Base-by-base conservation (phyloP, 1,140 invertebrate species). In the Apolygus lucorum region DNA sequence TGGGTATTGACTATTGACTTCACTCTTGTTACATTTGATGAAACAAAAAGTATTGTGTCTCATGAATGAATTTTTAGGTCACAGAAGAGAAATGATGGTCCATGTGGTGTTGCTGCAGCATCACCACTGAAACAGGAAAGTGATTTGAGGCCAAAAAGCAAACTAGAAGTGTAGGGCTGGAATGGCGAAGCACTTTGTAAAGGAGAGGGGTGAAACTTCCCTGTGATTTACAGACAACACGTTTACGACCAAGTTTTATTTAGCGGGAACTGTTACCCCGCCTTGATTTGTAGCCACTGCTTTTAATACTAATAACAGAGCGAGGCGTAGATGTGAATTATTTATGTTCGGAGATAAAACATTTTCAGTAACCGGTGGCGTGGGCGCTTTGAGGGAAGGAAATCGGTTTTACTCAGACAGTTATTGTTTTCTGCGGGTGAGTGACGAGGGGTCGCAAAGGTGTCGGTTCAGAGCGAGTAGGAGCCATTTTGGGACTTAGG, bases 221-320 rank as follows among this genome's bases (percentile, higher is more conserved):
- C 13, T 11, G 13, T 59, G 54, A 59, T 59, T 59, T 59, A 59
- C 54, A 17, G 54, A 24, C 11, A 24, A 59, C 13, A 59, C 54
- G 11, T 59, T 59, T 59, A 59, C 54, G 54, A 59, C 54, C 54
- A 59, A 59, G 54, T 59, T 59, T 59, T 59, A 59, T 59, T 59
- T 59, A 59, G 54, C 54, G 54, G 22, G 54, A 13, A 59, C 54
- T 24, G 54, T 21, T 17, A 17, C 54, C 22, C 54, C 54, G 54
- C 54, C 22, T 59, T 59, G 54, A 59, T 59, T 59, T 59, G 54
- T 59, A 59, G 54, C 22, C 54, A 11, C 13, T 22, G 11, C 54
- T 59, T 59, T 24, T 59, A 24, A 59, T 59, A 59, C 54, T 59
- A 59, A 59, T 59, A 24, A 59, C 54, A 59, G 54, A 59, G 22